phyloP scores from a whole-genome alignment of 2,888 invertebrate species.

The Agapostemon virescens region DNA sequence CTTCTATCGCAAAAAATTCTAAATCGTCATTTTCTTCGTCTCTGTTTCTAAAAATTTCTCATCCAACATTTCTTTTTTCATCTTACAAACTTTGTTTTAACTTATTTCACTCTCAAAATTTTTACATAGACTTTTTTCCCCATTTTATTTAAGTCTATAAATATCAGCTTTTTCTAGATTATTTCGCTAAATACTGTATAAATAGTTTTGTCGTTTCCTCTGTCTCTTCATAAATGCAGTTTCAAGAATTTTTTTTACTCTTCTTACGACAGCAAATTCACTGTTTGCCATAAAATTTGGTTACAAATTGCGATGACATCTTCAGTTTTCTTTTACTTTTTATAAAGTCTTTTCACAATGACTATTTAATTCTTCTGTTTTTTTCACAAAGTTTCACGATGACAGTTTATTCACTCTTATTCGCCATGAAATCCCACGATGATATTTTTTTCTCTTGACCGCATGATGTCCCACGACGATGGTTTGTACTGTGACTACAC shows the following conservation, averaged over 20 bases:
- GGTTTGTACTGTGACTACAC: too few species aligned
- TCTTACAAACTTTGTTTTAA: background rate
- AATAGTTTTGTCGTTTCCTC: background rate
- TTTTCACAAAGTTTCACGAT: background rate
- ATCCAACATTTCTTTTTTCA: background rate
- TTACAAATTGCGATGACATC: background rate
- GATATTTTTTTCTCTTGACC: background rate
- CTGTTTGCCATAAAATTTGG: too few species aligned
- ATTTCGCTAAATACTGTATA: background rate
- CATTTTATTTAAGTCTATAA: background rate
- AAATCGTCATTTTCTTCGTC: background rate
- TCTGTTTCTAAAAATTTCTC: background rate
- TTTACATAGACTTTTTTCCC: background rate
- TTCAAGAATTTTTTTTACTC: background rate
- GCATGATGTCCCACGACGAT: background rate
- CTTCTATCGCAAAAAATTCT: background rate
- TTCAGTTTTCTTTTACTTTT: background rate
- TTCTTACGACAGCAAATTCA: background rate
- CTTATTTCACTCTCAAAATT: too few species aligned
- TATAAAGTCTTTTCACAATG: background rate
- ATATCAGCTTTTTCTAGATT: background rate
- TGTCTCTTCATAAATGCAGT: background rate
- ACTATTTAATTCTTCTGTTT: background rate
- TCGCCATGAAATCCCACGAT: background rate
- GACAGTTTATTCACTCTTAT: too few species aligned